phyloP scores from a whole-genome alignment of 2,113 vertebrate genomes.

The Trichechus manatus region DNA sequence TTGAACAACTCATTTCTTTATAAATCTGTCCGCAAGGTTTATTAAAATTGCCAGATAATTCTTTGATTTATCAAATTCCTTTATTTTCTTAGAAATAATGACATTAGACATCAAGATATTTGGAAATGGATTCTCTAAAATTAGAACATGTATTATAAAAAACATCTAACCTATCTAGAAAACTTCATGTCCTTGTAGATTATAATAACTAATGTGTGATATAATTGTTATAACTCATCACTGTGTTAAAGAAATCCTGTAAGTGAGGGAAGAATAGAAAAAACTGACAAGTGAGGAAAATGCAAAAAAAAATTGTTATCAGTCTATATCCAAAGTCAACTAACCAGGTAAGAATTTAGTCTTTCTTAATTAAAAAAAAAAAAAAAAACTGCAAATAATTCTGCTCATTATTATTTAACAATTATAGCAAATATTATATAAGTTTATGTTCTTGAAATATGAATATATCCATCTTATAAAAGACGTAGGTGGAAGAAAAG shows the following conservation, averaged over 20 bases:
- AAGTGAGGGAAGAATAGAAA: conserved; percentile 16
- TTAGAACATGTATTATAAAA: conserved; percentile 58
- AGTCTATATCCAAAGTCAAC: conserved; percentile 25
- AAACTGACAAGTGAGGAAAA: conserved; percentile 45
- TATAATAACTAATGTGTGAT: conserved; percentile 53
- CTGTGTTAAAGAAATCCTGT: conserved; percentile 56
- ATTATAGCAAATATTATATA: conserved; percentile 57
- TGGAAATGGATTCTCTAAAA: conserved; percentile 17
- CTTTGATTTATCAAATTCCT: not conserved
- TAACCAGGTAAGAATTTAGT: not conserved
- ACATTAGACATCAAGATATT: conserved; percentile 59
- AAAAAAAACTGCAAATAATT: conserved; percentile 23
- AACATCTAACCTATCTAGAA: conserved; percentile 9
- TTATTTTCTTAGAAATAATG: not conserved
- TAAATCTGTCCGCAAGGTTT: not conserved
- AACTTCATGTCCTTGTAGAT: conserved; percentile 52
- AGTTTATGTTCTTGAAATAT: conserved; percentile 13
- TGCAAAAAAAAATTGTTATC: not conserved
- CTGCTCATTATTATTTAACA: conserved; percentile 43
- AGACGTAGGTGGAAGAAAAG: conserved; percentile 8
- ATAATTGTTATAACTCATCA: conserved; percentile 39
- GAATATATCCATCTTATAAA: conserved; percentile 47
- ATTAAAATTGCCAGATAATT: not conserved
- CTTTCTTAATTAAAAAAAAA: not conserved
- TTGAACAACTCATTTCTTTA: not conserved